These are phyloP conservation scores for Pitangus sulphuratus DNA, from an alignment of 2,797 vertebrate species.

Conservation along the genomic window DNA sequence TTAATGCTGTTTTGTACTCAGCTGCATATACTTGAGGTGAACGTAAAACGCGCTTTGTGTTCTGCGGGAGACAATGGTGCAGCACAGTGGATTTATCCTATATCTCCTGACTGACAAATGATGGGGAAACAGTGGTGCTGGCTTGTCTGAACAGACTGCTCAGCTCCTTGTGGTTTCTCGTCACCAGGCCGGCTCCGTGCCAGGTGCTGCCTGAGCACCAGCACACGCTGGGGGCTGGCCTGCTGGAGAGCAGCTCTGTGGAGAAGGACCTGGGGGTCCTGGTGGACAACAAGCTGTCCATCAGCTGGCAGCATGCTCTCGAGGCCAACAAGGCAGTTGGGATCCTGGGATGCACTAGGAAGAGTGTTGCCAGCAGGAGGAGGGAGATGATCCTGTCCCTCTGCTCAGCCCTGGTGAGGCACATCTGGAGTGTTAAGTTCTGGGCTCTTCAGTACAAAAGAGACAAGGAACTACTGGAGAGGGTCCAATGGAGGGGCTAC, in stretches of 20 bases:
- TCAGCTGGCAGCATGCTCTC: background rate
- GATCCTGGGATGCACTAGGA: background rate
- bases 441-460: background rate
- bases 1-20: background rate
- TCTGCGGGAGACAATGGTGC: rapidly evolving
- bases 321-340: rapidly evolving
- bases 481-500: background rate
- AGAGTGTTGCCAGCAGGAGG: background rate
- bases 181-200: rapidly evolving
- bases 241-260: background rate
- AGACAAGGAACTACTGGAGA: background rate
- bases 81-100: background rate
- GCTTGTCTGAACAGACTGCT: background rate
- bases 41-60: no score
- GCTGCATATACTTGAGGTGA: background rate
- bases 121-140: no score
- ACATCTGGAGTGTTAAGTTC: background rate
- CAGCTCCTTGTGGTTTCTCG: rapidly evolving
- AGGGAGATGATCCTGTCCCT: background rate
- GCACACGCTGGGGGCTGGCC: background rate
- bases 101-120: rapidly evolving
- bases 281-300: background rate
- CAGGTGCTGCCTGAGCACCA: background rate
- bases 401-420: background rate
- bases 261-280: background rate